A percentile compares a stretch with the other conserved stretches of the same genome.
phyloP scores from a whole-genome alignment of 2,113 vertebrate genomes.

The Tyrannus savana region DNA sequence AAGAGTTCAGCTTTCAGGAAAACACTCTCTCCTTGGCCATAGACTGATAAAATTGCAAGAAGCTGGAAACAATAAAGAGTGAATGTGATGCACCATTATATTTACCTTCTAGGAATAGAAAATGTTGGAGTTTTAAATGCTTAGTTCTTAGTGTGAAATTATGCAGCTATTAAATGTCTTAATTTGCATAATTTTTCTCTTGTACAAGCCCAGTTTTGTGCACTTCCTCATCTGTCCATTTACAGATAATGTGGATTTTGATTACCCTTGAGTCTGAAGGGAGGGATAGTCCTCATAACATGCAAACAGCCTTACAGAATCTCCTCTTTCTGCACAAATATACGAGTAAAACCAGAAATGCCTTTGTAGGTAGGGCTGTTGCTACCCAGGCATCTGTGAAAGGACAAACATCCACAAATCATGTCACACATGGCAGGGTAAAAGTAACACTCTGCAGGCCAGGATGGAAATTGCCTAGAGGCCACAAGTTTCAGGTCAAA shows the following conservation, averaged over 20 bases:
- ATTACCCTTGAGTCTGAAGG: neutral
- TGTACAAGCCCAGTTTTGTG: neutral
- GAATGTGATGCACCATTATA: neutral
- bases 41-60: neutral
- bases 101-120: neutral
- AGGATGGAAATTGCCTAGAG: neutral
- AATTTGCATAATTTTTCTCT: conserved; percentile 40
- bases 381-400: neutral
- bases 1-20: neutral
- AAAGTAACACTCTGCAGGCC: neutral
- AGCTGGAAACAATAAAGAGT: neutral
- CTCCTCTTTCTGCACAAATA: neutral
- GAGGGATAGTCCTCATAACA: neutral
- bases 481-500: neutral
- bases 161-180: conserved; percentile 26
- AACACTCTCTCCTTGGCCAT: neutral
- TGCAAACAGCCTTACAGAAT: neutral
- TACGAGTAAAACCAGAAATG: neutral
- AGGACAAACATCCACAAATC: neutral
- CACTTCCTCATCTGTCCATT: conserved; percentile 34
- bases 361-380: fast-evolving
- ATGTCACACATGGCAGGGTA: fast-evolving
- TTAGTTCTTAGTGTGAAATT: conserved; percentile 36
- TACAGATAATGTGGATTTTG: conserved; percentile 26
- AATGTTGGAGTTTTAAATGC: neutral